Evolutionary conservation across 1,140 invertebrate genomes (phyloP).

Genomic region (Bombus consobrinus): DNA sequence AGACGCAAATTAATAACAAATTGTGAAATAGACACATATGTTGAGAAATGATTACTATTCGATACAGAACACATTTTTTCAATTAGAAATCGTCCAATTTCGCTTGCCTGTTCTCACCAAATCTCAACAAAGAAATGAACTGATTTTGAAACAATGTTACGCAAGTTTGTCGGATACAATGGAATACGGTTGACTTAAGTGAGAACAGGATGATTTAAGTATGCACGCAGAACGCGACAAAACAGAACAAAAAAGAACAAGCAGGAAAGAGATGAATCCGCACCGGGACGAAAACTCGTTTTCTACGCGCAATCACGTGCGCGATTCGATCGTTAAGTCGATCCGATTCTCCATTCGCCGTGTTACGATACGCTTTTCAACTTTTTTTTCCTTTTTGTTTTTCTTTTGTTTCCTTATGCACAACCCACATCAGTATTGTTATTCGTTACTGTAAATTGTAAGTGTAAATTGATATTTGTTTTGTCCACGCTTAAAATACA

Average conservation of each 20-base stretch:
- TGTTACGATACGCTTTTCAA: constrained; percentile 19
- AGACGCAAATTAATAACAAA: neutral
- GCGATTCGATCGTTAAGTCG: constrained; percentile 19
- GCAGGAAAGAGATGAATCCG: neutral
- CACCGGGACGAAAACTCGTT: constrained; percentile 22
- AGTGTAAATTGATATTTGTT: constrained; percentile 66
- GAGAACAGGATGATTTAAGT: neutral
- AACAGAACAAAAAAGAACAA: neutral
- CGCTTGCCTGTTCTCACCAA: too few relatives aligned
- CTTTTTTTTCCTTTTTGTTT: constrained; percentile 22
- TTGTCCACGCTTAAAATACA: constrained; percentile 74
- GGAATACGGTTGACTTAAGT: neutral
- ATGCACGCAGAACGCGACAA: neutral
- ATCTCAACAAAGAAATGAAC: neutral
- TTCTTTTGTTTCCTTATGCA: constrained; percentile 60
- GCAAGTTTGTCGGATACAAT: neutral
- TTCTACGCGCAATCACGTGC: neutral
- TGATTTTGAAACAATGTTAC: neutral
- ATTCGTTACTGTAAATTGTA: constrained; percentile 67
- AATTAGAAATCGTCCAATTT: neutral
- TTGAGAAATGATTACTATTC: neutral
- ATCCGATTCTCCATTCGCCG: constrained; percentile 64
- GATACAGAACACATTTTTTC: neutral
- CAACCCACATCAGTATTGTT: constrained; percentile 71
- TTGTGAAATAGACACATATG: neutral